Conservation (phyloP, 2,113 vertebrate species). For the Lampris incognitus region DNA sequence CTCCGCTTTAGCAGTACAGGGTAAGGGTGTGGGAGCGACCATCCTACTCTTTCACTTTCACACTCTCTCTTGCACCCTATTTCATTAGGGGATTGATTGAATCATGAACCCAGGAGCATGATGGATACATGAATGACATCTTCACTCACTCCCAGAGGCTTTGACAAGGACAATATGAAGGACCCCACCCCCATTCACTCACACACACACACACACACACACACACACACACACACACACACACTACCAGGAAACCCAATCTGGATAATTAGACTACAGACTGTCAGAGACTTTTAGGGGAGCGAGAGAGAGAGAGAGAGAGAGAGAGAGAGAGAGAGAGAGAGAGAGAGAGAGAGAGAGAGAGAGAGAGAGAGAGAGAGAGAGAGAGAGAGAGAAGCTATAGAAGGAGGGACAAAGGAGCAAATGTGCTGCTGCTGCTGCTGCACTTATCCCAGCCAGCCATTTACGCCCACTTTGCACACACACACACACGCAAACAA, state of each 20-base stretch:
- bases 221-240: conserved; percentile 51
- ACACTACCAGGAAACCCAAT: conserved; percentile 84
- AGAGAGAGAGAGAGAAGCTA: conserved; percentile 11
- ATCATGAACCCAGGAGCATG: conserved; percentile 84
- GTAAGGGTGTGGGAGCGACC: conserved; percentile 66
- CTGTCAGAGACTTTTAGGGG: conserved; percentile 68
- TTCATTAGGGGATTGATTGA: conserved; percentile 85
- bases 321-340: conserved; percentile 18
- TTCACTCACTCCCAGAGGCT: conserved; percentile 80
- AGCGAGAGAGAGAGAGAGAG: conserved; percentile 12
- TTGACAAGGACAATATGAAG: conserved; percentile 82
- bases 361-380: not conserved
- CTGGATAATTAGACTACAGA: conserved; percentile 83
- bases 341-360: conserved; percentile 14
- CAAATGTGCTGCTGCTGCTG: conserved; percentile 76
- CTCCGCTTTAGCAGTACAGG: conserved; percentile 78
- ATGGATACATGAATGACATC: conserved; percentile 82
- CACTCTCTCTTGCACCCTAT: conserved; percentile 64
- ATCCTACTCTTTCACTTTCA: conserved; percentile 42
- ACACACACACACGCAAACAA: not conserved
- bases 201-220: conserved; percentile 56
- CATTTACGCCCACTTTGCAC: conserved; percentile 24
- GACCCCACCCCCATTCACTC: conserved; percentile 48
- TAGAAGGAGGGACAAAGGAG: conserved; percentile 41
- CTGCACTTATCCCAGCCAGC: conserved; percentile 69